A percentile compares a stretch with the other conserved stretches of the same genome.
Conservation (phyloP, 2,113 vertebrate genomes). For the Mustelus asterias region DNA sequence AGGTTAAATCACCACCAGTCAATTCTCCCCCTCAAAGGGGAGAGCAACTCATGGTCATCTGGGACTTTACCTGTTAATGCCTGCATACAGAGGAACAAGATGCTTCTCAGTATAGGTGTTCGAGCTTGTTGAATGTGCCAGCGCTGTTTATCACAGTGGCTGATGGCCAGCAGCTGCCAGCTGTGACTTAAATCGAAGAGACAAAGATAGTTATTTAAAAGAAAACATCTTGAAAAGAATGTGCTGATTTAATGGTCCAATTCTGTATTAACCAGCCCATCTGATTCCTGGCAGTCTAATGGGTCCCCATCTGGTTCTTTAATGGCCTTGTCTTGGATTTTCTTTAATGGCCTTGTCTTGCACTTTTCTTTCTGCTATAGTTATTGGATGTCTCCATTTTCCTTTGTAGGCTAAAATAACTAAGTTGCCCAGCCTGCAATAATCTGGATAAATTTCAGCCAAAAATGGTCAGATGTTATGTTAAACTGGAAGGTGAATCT, state of each 20-base stretch:
- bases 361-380: neutral
- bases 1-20: too few relatives aligned
- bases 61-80: neutral
- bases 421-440: neutral
- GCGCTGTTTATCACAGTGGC: neutral
- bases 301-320: neutral
- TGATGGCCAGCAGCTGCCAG: neutral
- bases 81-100: neutral
- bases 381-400: neutral
- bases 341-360: neutral
- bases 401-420: neutral
- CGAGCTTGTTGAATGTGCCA: neutral
- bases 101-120: neutral
- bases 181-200: constrained; percentile 7
- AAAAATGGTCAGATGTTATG: neutral
- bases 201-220: neutral
- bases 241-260: neutral
- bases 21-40: too few relatives aligned
- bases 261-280: neutral
- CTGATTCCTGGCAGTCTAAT: neutral
- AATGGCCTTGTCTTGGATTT: neutral
- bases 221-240: neutral
- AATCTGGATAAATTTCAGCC: neutral
- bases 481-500: neutral
- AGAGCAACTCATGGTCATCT: too few relatives aligned